phyloP scores from a whole-genome alignment of 2,888 invertebrate genomes.

The Scrobipalpa atriplicella region DNA sequence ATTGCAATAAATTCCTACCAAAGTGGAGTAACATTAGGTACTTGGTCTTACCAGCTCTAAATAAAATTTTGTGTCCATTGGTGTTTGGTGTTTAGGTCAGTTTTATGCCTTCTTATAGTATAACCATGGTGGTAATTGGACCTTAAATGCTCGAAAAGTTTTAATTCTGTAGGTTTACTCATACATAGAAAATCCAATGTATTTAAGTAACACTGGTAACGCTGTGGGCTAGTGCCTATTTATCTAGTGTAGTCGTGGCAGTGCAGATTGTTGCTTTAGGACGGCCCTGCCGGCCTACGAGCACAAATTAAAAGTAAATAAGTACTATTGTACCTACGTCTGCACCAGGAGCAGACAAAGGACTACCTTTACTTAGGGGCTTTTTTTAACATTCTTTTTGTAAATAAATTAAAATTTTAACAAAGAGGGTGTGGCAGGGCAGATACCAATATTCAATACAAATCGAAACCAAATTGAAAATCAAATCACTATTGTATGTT shows the following conservation, averaged over 20 bases:
- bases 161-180: too few species aligned
- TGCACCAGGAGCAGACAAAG: not conserved
- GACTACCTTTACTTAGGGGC: not conserved
- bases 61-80: not conserved
- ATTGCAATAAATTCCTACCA: not conserved
- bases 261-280: constrained; percentile 27
- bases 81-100: too few species aligned
- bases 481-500: too few species aligned
- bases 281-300: not conserved
- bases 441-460: not conserved
- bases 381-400: not conserved
- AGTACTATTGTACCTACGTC: not conserved
- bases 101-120: too few species aligned
- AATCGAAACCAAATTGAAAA: not conserved
- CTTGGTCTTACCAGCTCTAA: not conserved
- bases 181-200: not conserved
- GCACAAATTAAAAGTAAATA: constrained; percentile 27
- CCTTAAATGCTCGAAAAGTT: too few species aligned
- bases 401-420: not conserved
- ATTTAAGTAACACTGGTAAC: not conserved
- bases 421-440: not conserved
- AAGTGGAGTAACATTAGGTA: not conserved
- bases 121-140: too few species aligned
- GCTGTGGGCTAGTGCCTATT: not conserved
- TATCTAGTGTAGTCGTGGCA: not conserved